Conservation (phyloP, 1,140 invertebrate genomes). For the Arctopsyche grandis region DNA sequence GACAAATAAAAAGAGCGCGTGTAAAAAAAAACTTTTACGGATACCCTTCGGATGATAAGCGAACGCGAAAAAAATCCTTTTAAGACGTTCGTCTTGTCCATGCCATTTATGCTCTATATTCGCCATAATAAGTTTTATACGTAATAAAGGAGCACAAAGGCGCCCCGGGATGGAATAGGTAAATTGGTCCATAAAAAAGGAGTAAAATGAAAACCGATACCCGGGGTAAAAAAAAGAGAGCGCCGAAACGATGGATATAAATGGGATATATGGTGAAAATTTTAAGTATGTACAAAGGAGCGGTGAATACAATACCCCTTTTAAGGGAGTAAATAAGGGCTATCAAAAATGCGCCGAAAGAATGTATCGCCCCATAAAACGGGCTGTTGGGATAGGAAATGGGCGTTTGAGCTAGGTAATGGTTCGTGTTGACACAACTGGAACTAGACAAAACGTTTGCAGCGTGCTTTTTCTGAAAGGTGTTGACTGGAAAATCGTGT, state of each 20-base stretch:
- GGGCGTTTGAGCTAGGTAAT: neutral
- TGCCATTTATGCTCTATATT: neutral
- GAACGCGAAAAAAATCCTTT: slow-evolving; percentile 7
- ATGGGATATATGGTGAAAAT: slow-evolving; percentile 18
- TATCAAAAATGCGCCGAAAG: slow-evolving; percentile 18
- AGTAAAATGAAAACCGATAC: slow-evolving; percentile 42
- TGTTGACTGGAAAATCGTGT: no score
- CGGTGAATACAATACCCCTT: slow-evolving; percentile 24
- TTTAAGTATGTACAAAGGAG: slow-evolving; percentile 24
- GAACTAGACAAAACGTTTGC: neutral
- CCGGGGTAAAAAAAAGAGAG: slow-evolving; percentile 17
- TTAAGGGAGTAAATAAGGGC: slow-evolving; percentile 34
- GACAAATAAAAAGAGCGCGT: neutral
- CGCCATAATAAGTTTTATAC: slow-evolving; percentile 33
- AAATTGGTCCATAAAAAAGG: slow-evolving; percentile 43
- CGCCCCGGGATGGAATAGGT: slow-evolving; percentile 30
- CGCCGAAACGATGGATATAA: slow-evolving; percentile 31
- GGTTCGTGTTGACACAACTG: neutral
- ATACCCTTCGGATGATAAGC: neutral
- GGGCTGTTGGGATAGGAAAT: neutral
- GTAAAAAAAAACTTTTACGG: neutral
- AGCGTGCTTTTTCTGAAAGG: neutral
- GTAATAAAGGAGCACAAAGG: slow-evolving; percentile 31
- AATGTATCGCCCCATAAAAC: slow-evolving; percentile 29
- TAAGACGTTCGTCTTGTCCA: neutral